A percentile compares a stretch with the other conserved stretches of the same genome.
These are phyloP conservation scores for Drosophila funebris DNA, from an alignment of 1,140 invertebrate species.

Conservation along the genomic window DNA sequence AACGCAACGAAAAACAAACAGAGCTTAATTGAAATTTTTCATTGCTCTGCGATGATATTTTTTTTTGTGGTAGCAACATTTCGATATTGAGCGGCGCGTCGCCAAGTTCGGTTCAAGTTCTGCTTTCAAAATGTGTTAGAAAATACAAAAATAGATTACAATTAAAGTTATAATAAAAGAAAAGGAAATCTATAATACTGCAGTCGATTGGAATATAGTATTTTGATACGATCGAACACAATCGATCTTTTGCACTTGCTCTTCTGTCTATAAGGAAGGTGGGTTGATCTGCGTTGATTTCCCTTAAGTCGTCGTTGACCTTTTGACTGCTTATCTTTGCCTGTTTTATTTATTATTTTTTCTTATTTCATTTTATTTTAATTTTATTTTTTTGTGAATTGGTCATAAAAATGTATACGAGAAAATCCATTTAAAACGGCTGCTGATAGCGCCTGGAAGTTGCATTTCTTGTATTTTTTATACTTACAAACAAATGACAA, in stretches of 20 bases:
- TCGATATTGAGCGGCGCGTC: slow-evolving; percentile 28
- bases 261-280: slow-evolving; percentile 1
- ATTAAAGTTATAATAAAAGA: background rate
- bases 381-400: slow-evolving; percentile 34
- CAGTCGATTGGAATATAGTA: no score
- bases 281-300: background rate
- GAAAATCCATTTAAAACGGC: slow-evolving; percentile 30
- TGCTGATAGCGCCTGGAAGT: slow-evolving; percentile 45
- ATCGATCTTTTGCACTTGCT: background rate
- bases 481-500: slow-evolving; percentile 19
- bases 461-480: slow-evolving; percentile 5
- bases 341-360: background rate
- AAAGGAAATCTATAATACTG: no score
- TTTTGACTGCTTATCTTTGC: slow-evolving; percentile 8
- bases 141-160: background rate
- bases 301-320: background rate
- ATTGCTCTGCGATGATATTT: slow-evolving; percentile 28
- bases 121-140: slow-evolving; percentile 19
- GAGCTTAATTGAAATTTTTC: slow-evolving; percentile 52
- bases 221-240: no score
- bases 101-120: slow-evolving; percentile 30
- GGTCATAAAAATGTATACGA: slow-evolving; percentile 50
- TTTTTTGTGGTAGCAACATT: slow-evolving; percentile 36
- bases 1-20: slow-evolving; percentile 37
- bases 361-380: background rate